A percentile compares a stretch with the other conserved stretches of the same genome.
Conservation (phyloP, 2,797 vertebrate genomes). For the Mionectes olivaceus region DNA sequence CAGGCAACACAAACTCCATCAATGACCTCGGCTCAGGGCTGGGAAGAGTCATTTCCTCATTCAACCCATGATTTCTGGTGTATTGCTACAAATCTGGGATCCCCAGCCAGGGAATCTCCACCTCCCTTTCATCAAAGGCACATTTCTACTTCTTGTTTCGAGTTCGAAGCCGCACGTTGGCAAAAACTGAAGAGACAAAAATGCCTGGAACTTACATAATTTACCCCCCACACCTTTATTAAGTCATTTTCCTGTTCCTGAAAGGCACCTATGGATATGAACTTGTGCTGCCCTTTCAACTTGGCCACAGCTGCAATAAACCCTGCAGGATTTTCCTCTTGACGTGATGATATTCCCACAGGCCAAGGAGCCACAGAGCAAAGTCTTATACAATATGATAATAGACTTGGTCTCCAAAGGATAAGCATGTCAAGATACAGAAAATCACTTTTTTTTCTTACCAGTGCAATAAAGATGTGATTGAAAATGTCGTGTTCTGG, state of each 20-base stretch:
- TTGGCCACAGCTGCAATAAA: neutral
- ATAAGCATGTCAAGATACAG: conserved; percentile 59
- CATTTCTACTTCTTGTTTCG: neutral
- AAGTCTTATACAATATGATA: conserved; percentile 37
- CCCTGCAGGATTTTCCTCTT: neutral
- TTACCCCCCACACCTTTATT: neutral
- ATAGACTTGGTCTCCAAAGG: conserved; percentile 42
- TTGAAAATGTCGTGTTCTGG: conserved; percentile 52
- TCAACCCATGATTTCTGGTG: neutral
- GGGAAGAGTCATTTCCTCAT: neutral
- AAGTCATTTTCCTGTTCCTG: neutral
- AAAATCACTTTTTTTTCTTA: neutral
- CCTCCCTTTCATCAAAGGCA: neutral
- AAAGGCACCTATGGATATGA: neutral
- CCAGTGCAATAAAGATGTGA: conserved; percentile 53
- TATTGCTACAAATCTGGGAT: neutral
- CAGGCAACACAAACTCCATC: neutral
- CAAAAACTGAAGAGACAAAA: neutral
- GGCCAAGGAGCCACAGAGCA: neutral
- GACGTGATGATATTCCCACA: neutral
- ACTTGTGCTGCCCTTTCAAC: neutral
- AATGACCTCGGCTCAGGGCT: neutral
- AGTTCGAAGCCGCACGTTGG: neutral
- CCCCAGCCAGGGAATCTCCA: neutral
- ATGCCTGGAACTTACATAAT: fast-evolving